Percentiles rank a stretch among this genome's conserved stretches.
phyloP scores from a whole-genome alignment of 1,140 invertebrate species.

The Diplogasteroides magnus region DNA sequence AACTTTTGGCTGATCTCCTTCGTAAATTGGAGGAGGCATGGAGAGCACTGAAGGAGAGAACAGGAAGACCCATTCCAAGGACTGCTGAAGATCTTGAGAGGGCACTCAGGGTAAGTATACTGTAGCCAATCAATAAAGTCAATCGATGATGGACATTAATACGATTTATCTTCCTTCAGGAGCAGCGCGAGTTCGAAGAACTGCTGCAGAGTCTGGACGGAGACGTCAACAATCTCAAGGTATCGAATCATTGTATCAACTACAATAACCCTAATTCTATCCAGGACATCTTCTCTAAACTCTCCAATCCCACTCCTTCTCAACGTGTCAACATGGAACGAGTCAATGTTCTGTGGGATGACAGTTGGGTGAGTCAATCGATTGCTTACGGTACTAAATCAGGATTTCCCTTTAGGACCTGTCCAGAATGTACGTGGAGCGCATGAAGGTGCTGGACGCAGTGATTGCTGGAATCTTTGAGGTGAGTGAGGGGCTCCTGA shows the following conservation, averaged over 20 bases:
- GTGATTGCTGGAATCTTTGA: conserved; percentile 63
- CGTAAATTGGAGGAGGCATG: conserved; percentile 77
- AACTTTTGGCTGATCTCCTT: conserved; percentile 74
- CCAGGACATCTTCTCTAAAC: background rate
- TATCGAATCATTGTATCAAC: background rate
- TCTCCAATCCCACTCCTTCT: background rate
- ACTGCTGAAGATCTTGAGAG: conserved; percentile 79
- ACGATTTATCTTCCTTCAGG: conserved; percentile 69
- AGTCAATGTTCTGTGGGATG: conserved; percentile 82
- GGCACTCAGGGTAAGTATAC: conserved; percentile 16
- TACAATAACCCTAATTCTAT: background rate
- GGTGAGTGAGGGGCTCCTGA: background rate
- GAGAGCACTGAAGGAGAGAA: conserved; percentile 71
- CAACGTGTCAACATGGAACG: conserved; percentile 80
- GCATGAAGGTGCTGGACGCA: conserved; percentile 77
- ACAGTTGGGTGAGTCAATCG: too few species aligned
- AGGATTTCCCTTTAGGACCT: too few species aligned
- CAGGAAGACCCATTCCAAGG: conserved; percentile 72
- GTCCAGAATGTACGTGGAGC: conserved; percentile 71
- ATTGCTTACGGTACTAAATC: too few species aligned
- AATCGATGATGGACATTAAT: too few species aligned
- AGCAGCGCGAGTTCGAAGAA: conserved; percentile 70
- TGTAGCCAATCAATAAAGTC: too few species aligned
- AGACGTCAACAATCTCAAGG: conserved; percentile 66
- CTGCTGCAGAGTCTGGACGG: conserved; percentile 64